phyloP scores from a whole-genome alignment of 1,140 invertebrate genomes.

The Sycophaga agraensis region DNA sequence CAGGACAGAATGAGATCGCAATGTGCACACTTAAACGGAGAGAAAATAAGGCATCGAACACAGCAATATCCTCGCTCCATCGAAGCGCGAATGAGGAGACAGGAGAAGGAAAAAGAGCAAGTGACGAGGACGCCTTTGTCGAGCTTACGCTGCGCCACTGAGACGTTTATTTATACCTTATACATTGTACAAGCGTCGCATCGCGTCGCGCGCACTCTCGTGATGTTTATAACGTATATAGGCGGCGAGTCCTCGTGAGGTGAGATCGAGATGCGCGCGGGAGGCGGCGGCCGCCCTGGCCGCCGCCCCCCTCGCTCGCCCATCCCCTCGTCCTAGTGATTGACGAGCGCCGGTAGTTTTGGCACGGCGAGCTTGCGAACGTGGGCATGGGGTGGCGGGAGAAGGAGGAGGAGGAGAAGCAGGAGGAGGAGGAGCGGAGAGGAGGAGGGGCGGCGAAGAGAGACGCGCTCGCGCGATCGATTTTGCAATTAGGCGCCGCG shows the following conservation, averaged over 20 bases:
- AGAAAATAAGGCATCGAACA: too few species aligned
- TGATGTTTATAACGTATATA: slow-evolving; percentile 1
- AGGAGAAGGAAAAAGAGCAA: not conserved
- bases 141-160: slow-evolving; percentile 14
- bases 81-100: not conserved
- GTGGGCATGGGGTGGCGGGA: slow-evolving; percentile 12
- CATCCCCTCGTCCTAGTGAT: too few species aligned
- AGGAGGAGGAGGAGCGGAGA: slow-evolving; percentile 26
- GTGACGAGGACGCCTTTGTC: not conserved
- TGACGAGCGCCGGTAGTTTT: slow-evolving; percentile 21
- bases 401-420: too few species aligned
- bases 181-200: not conserved
- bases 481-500: slow-evolving; percentile 48
- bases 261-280: slow-evolving; percentile 33
- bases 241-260: slow-evolving; percentile 35
- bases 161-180: not conserved
- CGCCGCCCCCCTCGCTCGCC: too few species aligned
- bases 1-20: too few species aligned
- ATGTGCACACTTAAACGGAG: too few species aligned
- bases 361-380: slow-evolving; percentile 28
- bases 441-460: not conserved
- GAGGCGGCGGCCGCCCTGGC: too few species aligned
- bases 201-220: not conserved
- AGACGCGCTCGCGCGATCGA: slow-evolving; percentile 34
- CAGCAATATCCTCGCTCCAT: not conserved